Evolutionary conservation across 1,140 invertebrate species (phyloP).

Genomic region (Oncopodura yosiiana): DNA sequence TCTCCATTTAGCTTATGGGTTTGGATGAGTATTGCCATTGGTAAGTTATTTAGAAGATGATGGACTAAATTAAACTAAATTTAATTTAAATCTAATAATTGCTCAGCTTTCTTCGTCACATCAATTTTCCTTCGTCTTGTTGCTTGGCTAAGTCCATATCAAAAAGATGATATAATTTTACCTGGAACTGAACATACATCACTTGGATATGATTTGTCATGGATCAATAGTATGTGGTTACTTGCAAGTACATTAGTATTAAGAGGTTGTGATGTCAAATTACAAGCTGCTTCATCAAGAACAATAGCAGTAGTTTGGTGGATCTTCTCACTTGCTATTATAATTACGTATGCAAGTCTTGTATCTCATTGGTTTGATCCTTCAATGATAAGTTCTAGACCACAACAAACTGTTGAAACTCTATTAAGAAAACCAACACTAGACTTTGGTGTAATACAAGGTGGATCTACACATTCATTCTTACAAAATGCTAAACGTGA

Average conservation of each 20-base stretch:
- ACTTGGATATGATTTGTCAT: conserved; percentile 27
- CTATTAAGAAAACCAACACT: conserved; percentile 25
- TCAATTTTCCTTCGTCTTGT: conserved; percentile 31
- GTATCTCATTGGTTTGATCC: conserved; percentile 33
- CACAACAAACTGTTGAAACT: conserved; percentile 14
- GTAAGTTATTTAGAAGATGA: no score
- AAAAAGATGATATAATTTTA: conserved; percentile 34
- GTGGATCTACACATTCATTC: conserved; percentile 27
- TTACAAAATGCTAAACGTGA: conserved; percentile 28
- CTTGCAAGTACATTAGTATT: conserved; percentile 31
- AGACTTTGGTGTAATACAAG: conserved; percentile 30
- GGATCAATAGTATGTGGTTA: conserved; percentile 33
- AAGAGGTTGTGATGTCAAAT: conserved; percentile 26
- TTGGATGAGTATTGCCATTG: conserved; percentile 33
- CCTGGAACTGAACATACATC: conserved; percentile 24
- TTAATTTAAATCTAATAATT: no score
- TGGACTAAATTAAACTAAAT: no score
- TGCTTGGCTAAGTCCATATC: conserved; percentile 32
- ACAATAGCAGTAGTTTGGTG: conserved; percentile 35
- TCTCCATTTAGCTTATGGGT: conserved; percentile 34
- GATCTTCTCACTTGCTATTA: conserved; percentile 30
- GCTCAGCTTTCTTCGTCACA: conserved; percentile 32
- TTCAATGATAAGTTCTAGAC: background rate
- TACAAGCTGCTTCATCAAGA: conserved; percentile 28
- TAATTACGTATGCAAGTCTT: conserved; percentile 33